Evolutionary conservation across 2,888 invertebrate genomes (phyloP), one percentile per base, ranked within the genome.

Genomic region (Idaea straminata): DNA sequence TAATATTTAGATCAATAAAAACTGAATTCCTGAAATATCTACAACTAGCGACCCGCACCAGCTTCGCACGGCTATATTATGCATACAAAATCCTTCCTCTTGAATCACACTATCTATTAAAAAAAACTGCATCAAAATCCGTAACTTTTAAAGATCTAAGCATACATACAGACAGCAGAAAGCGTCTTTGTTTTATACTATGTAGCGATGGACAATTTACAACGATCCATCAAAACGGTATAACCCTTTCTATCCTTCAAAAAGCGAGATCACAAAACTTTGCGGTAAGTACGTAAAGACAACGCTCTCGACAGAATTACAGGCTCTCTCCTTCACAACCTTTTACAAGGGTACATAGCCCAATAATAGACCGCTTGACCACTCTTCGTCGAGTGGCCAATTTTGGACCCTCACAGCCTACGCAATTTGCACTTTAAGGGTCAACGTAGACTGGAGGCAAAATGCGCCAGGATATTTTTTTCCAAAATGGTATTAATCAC

Each of bases 381-480:
- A 69, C 66, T 65, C 59, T 65, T 47, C 57, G 57, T 68, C 38
- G 59, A 64, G 61, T 64, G 57, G 35, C 59, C 59, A 59, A 63
- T 63, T 59, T 36, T 36, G 62, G 64, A 35, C 64, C 57, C 58
- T 62, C 34, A 59, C 16, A 59, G 59, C 59, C 59, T 16, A 59
- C 62, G 25, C 62, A 38, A 61, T 61, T 61, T 36, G 35, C 35
- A 47, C 47, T 47, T 47, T 6, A 47, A 47, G 47, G 47, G 47
- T 7, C 10, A 47, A 47, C 47, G 7, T 10, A 47, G 47, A 47
- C 47, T 47, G 47, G 13, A 10, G 10, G 13, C 0, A 47, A 13
- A 47, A 47, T 13, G 47, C 3, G 13, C 13, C 13, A 47, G 47
- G 13, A 47, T 10, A 47, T 25, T 25, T 25, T 25, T 25, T 25